phyloP scores from a whole-genome alignment of 2,113 vertebrate species.

The Gadus chalcogrammus region DNA sequence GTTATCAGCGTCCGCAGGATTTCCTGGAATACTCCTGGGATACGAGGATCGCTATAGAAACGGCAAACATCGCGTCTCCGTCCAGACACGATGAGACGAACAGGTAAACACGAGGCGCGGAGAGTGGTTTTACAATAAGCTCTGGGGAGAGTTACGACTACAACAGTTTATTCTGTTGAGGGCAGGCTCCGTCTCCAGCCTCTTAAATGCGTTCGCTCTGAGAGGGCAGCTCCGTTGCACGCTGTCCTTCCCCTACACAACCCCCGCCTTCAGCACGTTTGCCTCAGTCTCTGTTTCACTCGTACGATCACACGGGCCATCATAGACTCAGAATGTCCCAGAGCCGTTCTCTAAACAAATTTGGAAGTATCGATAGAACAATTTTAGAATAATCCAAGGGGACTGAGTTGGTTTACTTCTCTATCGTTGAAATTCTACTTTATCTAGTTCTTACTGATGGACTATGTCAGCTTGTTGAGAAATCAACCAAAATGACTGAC shows the following conservation, averaged over 20 bases:
- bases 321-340: too few relatives aligned
- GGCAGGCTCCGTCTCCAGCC: constrained; percentile 13
- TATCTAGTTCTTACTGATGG: not conserved
- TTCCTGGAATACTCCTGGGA: too few relatives aligned
- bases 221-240: not conserved
- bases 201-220: constrained; percentile 16
- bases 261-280: not conserved
- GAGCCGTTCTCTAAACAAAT: too few relatives aligned
- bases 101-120: not conserved
- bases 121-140: constrained; percentile 5
- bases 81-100: constrained; percentile 1
- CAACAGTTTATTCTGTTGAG: constrained; percentile 27
- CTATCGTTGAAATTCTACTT: too few relatives aligned
- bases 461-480: not conserved
- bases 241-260: not conserved
- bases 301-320: not conserved
- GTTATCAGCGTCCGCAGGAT: too few relatives aligned
- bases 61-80: not conserved
- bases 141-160: constrained; percentile 7
- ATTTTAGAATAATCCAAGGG: too few relatives aligned
- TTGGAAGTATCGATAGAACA: too few relatives aligned
- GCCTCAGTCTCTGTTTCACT: not conserved
- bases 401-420: too few relatives aligned
- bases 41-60: too few relatives aligned
- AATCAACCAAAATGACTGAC: too few relatives aligned